Conservation (phyloP, 2,888 invertebrate species). For the Chalcis sispes region DNA sequence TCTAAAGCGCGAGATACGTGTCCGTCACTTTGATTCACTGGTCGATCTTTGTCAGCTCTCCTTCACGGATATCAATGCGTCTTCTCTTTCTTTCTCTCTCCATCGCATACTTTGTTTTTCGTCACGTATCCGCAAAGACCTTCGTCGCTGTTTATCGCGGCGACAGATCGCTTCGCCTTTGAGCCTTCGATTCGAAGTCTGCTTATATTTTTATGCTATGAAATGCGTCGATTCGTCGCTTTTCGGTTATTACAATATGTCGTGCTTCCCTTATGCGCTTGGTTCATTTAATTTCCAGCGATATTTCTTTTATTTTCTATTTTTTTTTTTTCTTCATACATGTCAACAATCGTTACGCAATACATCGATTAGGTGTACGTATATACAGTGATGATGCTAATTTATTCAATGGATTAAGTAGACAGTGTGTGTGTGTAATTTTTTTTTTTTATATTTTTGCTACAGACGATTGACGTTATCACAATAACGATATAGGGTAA, state of each 20-base stretch:
- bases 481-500: conserved; percentile 73
- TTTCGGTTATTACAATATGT: conserved; percentile 19
- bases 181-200: conserved; percentile 11
- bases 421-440: conserved; percentile 51
- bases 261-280: conserved; percentile 14
- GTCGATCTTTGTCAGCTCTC: conserved; percentile 60
- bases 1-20: conserved; percentile 62
- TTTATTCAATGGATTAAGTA: conserved; percentile 74
- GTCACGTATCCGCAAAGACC: conserved; percentile 17
- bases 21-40: conserved; percentile 66
- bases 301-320: conserved; percentile 23
- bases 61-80: conserved; percentile 29
- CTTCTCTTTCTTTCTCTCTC: conserved; percentile 26
- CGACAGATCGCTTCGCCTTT: conserved; percentile 3
- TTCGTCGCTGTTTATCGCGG: conserved; percentile 26
- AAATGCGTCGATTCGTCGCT: conserved; percentile 33
- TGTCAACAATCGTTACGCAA: conserved; percentile 66
- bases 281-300: conserved; percentile 9
- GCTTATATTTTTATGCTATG: conserved; percentile 3
- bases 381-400: conserved; percentile 72
- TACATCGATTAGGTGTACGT: conserved; percentile 72
- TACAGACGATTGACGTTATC: conserved; percentile 73
- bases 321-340: conserved; percentile 28
- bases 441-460: conserved; percentile 63
- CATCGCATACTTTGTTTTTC: conserved; percentile 14